Percentiles rank a stretch among this genome's conserved stretches.
These are phyloP conservation scores for Chanos chanos DNA, from an alignment of 2,797 vertebrate species.

Conservation along the genomic window DNA sequence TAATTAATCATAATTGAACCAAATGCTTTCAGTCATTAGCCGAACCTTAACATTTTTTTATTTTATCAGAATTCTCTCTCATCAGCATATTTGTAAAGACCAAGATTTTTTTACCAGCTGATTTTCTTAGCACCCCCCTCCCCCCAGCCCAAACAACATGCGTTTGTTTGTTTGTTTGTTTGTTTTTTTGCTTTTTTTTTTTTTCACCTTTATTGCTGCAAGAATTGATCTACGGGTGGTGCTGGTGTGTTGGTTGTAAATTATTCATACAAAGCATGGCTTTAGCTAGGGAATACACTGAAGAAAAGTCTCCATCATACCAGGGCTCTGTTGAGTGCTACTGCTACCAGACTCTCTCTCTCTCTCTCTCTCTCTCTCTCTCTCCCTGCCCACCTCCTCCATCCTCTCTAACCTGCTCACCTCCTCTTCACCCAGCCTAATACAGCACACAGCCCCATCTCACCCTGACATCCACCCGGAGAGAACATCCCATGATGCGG, in stretches of 20 bases:
- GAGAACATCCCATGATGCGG: constrained; percentile 50
- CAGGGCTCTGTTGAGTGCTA: constrained; percentile 23
- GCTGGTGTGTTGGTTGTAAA: constrained; percentile 39
- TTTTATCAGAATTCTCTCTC: no score
- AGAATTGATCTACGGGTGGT: constrained; percentile 44
- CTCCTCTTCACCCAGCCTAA: constrained; percentile 15
- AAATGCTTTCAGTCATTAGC: no score
- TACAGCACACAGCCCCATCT: constrained; percentile 13
- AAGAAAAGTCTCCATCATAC: constrained; percentile 34
- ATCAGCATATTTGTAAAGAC: no score
- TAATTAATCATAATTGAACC: neutral
- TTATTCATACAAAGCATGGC: constrained; percentile 41
- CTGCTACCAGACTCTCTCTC: constrained; percentile 13
- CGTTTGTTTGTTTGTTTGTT: neutral
- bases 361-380: constrained; percentile 9
- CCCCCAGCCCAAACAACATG: no score
- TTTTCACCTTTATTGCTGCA: constrained; percentile 38
- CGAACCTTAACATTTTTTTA: no score
- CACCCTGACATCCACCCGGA: constrained; percentile 35
- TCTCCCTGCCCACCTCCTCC: constrained; percentile 16
- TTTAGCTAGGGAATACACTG: constrained; percentile 34
- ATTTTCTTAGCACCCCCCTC: constrained; percentile 7
- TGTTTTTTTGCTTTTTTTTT: constrained; percentile 7
- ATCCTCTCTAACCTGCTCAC: constrained; percentile 14
- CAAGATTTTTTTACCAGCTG: neutral